A percentile compares a stretch with the other conserved stretches of the same genome.
These are phyloP conservation scores for Caenorhabditis tropicalis DNA, from an alignment of 1,140 invertebrate species.

Conservation along the genomic window DNA sequence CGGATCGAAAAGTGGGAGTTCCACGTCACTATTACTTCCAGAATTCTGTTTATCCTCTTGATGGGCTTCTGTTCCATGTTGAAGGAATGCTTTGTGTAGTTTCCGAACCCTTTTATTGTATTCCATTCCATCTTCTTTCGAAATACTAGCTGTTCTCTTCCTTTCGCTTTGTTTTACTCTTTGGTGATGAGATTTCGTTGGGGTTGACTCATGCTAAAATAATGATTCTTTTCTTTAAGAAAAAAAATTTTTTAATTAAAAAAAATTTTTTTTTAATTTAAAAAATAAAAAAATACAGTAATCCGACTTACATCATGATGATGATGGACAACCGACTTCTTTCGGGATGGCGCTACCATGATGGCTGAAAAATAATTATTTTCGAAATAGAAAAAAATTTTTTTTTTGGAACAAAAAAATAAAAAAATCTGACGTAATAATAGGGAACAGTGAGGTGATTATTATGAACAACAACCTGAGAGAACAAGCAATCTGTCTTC, in stretches of 20 bases:
- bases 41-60: neutral
- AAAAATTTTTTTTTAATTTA: too few relatives aligned
- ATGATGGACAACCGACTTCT: conserved; percentile 11
- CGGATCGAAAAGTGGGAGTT: conserved; percentile 76
- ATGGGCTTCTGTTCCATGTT: neutral
- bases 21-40: conserved; percentile 22
- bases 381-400: neutral
- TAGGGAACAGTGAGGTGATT: neutral
- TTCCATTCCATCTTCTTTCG: conserved; percentile 20
- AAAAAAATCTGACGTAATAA: conserved; percentile 4
- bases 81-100: neutral
- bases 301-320: neutral
- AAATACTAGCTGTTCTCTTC: neutral
- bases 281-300: neutral
- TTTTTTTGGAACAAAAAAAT: neutral
- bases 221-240: neutral
- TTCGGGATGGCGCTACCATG: conserved; percentile 1
- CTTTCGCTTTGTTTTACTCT: neutral
- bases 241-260: too few relatives aligned
- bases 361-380: neutral
- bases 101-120: conserved; percentile 30
- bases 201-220: neutral
- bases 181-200: neutral
- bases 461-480: too few relatives aligned
- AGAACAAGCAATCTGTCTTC: neutral